Evolutionary conservation across 2,888 invertebrate genomes (phyloP), one percentile per base, ranked within the genome.

Genomic region (Meghimatium bilineatum): DNA sequence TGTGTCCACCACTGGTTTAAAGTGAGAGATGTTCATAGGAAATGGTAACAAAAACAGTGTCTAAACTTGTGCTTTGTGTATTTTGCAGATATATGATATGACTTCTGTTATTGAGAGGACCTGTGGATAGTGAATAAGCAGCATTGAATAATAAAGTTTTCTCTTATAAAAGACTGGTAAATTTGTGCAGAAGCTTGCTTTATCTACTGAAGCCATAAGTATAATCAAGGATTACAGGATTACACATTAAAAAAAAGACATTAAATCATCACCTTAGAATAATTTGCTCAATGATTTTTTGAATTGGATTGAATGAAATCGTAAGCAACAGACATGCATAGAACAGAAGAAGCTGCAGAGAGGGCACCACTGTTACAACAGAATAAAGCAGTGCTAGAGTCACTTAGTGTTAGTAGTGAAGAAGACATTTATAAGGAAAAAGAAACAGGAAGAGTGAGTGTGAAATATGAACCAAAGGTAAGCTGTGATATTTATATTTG

Each of bases 381-480:
- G 56, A 56, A 77, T 29, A 77, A 69, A 36, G 32, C 2, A n/a
- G 49, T 69, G 44, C 34, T 49, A 36, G 63, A 44, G 5, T 82
- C 82, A 52, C 82, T 82, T 23, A 82, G 77, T 38, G 52, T 77
- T 36, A 82, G 82, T 56, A 49, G 63, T 69, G 82, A 71, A 14
- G 76, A 76, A 67, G 82, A 76, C 29, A 49, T n/a, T 0, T 77
- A 82, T 36, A 77, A 71, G 36, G 60, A 82, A 20, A 76, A 36
- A 44, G 66, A 67, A 26, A 52, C 34, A 12, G 72, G 78, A 63
- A 66, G 72, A 49, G 66, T 85, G 23, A 66, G 72, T 34, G 78
- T 79, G 0, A 60, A 82, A 36, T 85, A 85, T 66, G 78, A 79
- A 67, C 85, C 85, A 67, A 85, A 82, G 82, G 85, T 85, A n/a